Conservation (phyloP, 2,888 invertebrate species). For the Plemyria rubiginata region DNA sequence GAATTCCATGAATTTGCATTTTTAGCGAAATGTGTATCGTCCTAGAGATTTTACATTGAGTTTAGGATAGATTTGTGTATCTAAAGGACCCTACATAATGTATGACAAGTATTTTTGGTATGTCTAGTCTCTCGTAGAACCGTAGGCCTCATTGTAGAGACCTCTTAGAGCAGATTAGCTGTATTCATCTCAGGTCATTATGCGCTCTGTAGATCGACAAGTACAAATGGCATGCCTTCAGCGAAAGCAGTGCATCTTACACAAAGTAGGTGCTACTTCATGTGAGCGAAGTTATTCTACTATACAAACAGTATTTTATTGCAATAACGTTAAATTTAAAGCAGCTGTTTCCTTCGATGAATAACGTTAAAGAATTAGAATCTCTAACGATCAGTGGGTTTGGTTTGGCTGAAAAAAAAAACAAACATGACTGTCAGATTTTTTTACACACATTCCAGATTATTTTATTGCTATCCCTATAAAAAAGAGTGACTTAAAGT, state of each 20-base stretch:
- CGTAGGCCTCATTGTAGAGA: constrained; percentile 62
- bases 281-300: constrained; percentile 37
- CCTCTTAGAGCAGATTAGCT: constrained; percentile 58
- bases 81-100: constrained; percentile 67
- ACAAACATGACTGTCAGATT: constrained; percentile 28
- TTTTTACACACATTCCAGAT: constrained; percentile 65
- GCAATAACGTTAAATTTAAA: constrained; percentile 30
- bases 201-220: constrained; percentile 72
- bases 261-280: constrained; percentile 41
- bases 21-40: constrained; percentile 83
- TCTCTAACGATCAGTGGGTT: constrained; percentile 28
- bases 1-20: constrained; percentile 86
- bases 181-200: constrained; percentile 60
- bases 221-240: constrained; percentile 80
- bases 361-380: constrained; percentile 32
- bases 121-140: constrained; percentile 76
- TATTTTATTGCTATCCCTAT: constrained; percentile 36
- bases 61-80: constrained; percentile 76
- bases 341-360: constrained; percentile 19
- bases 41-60: constrained; percentile 82
- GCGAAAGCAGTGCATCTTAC: constrained; percentile 61
- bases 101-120: constrained; percentile 74
- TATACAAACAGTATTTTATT: constrained; percentile 42
- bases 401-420: constrained; percentile 45
- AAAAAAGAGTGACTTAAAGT: constrained; percentile 79